A percentile compares a stretch with the other conserved stretches of the same genome.
Evolutionary conservation across 2,113 vertebrate genomes (phyloP).

Genomic region (Hypomesus transpacificus): DNA sequence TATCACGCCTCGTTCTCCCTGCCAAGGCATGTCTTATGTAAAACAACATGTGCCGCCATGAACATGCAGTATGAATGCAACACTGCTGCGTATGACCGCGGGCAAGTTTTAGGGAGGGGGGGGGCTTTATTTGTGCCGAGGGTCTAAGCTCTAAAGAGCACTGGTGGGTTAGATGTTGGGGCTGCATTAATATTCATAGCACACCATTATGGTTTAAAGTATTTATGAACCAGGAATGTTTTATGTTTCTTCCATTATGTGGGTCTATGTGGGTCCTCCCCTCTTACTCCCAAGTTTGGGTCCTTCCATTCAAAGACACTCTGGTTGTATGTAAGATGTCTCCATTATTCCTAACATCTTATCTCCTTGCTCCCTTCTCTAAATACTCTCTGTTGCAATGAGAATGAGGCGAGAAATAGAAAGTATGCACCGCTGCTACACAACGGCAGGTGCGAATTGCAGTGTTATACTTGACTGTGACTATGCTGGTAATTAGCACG

Average conservation of each 20-base stretch:
- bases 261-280: background rate
- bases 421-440: too few relatives aligned
- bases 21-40: conserved; percentile 23
- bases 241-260: conserved; percentile 27
- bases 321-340: background rate
- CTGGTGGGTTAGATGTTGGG: conserved; percentile 1
- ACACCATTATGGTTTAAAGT: conserved; percentile 24
- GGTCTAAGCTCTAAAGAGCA: conserved; percentile 30
- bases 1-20: conserved; percentile 6
- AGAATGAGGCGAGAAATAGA: too few relatives aligned
- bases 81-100: conserved; percentile 8
- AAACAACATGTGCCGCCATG: conserved; percentile 40
- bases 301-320: background rate
- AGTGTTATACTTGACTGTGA: too few relatives aligned
- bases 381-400: too few relatives aligned
- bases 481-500: too few relatives aligned
- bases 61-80: conserved; percentile 27
- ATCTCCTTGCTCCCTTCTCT: too few relatives aligned
- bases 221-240: conserved; percentile 61
- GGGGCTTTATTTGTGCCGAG: conserved; percentile 34
- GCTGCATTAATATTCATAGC: conserved; percentile 30
- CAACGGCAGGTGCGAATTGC: too few relatives aligned
- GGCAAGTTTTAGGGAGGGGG: conserved; percentile 19
- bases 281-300: conserved; percentile 2
- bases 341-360: too few relatives aligned